Percentiles rank a stretch among this genome's conserved stretches.
Conservation (phyloP, 92 coral and sea anemone genomes). For the Virgularia gustaviana region DNA sequence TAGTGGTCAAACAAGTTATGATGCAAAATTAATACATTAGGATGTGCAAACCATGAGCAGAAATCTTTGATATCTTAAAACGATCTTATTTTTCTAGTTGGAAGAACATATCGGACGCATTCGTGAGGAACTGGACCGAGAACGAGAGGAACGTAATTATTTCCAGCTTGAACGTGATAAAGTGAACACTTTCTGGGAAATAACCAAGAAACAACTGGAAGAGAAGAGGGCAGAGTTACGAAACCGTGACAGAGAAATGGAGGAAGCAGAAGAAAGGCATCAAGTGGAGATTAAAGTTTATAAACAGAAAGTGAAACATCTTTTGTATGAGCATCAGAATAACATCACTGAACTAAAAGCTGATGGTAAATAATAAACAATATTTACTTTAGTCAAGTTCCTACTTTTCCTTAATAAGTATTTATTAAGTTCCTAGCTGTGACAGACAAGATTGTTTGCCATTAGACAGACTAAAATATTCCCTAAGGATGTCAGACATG, state of each 20-base stretch:
- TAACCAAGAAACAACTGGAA: slow-evolving; percentile 84
- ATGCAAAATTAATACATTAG: too few species aligned
- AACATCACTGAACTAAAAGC: slow-evolving; percentile 97
- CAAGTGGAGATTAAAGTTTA: slow-evolving; percentile 99
- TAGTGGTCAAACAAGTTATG: too few species aligned
- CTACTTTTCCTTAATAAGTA: too few species aligned
- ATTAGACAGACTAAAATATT: too few species aligned
- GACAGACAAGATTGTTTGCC: too few species aligned
- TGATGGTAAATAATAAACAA: slow-evolving; percentile 63
- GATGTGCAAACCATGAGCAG: too few species aligned
- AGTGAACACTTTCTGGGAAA: slow-evolving; percentile 98
- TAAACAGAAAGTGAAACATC: slow-evolving; percentile 96
- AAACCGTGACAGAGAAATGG: slow-evolving; percentile 95
- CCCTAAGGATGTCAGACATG: too few species aligned
- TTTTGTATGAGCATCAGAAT: slow-evolving; percentile 93
- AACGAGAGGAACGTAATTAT: slow-evolving; percentile 92
- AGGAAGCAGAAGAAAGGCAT: slow-evolving; percentile 97
- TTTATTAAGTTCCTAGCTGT: too few species aligned
- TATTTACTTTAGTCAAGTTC: too few species aligned
- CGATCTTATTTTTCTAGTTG: slow-evolving; percentile 35
- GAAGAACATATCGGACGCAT: slow-evolving; percentile 95
- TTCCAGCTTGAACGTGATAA: slow-evolving; percentile 94
- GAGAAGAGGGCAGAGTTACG: slow-evolving; percentile 90
- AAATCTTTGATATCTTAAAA: background rate
- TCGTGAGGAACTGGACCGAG: slow-evolving; percentile 93